Conservation (phyloP, 2,888 invertebrate genomes). For the Mythimna ferrago region DNA sequence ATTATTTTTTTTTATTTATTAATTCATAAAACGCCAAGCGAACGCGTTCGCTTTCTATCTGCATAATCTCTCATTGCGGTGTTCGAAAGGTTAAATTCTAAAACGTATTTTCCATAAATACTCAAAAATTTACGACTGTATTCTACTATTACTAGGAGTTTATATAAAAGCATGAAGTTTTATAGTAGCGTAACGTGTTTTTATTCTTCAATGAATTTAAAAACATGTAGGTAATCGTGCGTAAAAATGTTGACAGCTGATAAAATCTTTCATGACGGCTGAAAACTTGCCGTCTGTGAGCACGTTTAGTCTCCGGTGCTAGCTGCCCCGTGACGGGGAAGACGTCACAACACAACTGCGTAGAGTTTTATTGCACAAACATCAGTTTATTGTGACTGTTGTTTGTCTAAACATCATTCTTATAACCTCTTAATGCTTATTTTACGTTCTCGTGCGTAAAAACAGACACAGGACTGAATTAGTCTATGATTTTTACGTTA, state of each 20-base stretch:
- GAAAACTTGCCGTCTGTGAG: constrained; percentile 6
- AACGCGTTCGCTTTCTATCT: too few species aligned
- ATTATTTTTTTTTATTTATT: too few species aligned
- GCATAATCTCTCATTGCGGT: too few species aligned
- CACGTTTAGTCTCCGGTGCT: constrained; percentile 36
- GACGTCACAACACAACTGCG: constrained; percentile 35
- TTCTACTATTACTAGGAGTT: neutral
- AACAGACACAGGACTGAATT: neutral
- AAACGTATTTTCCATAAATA: too few species aligned
- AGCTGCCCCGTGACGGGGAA: constrained; percentile 30
- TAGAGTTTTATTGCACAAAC: constrained; percentile 33
- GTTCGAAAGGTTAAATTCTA: too few species aligned
- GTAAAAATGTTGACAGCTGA: constrained; percentile 14
- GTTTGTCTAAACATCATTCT: neutral
- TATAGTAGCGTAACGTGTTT: neutral
- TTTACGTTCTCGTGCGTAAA: neutral
- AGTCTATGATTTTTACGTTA: neutral
- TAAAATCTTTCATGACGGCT: constrained; percentile 18
- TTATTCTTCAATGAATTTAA: constrained; percentile 8
- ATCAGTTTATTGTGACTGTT: neutral
- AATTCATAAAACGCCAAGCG: too few species aligned
- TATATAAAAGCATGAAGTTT: neutral
- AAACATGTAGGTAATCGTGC: constrained; percentile 15
- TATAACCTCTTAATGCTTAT: neutral
- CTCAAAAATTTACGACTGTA: neutral